phyloP scores from a whole-genome alignment of 1,140 invertebrate genomes.

The Thrips palmi region DNA sequence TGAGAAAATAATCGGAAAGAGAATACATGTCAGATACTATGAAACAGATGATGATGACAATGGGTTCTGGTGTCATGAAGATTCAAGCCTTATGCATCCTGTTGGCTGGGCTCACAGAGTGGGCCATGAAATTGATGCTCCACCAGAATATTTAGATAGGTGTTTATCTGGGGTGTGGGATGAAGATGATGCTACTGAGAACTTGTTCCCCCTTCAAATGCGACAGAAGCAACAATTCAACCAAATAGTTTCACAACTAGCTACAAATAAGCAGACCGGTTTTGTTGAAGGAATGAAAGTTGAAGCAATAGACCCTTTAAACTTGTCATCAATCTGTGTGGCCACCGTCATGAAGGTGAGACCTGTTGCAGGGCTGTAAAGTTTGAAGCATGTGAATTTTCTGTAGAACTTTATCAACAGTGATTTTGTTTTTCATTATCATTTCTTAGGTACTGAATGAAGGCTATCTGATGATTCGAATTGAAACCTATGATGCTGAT shows the following conservation, averaged over 20 bases:
- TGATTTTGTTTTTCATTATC: constrained; percentile 3
- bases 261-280: constrained; percentile 24
- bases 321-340: constrained; percentile 83
- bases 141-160: constrained; percentile 51
- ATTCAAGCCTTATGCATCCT: constrained; percentile 84
- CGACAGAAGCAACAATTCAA: no score
- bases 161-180: constrained; percentile 33
- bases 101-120: constrained; percentile 78
- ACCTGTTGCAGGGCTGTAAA: neutral
- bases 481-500: constrained; percentile 76
- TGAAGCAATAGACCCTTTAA: constrained; percentile 90
- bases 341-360: constrained; percentile 75
- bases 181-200: constrained; percentile 52
- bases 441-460: constrained; percentile 50
- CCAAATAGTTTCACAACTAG: no score
- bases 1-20: constrained; percentile 75
- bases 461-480: constrained; percentile 89
- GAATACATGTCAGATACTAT: constrained; percentile 78
- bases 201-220: constrained; percentile 47
- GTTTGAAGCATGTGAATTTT: neutral
- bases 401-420: neutral
- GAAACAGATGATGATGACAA: constrained; percentile 56
- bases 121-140: constrained; percentile 70
- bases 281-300: constrained; percentile 88
- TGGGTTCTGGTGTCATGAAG: constrained; percentile 92